phyloP scores from a whole-genome alignment of 2,888 invertebrate species.

The Microctonus brassicae region DNA sequence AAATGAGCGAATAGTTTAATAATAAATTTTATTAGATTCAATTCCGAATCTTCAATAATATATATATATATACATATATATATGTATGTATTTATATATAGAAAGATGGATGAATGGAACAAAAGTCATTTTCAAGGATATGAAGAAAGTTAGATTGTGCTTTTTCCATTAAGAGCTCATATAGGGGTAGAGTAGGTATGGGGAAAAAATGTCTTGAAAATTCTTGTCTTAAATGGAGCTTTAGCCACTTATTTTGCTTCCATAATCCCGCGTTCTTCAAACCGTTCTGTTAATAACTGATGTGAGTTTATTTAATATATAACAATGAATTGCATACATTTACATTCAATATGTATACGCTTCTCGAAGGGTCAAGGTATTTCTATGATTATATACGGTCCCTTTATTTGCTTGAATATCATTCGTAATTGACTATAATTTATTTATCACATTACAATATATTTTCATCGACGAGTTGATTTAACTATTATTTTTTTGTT shows the following conservation, averaged over 20 bases:
- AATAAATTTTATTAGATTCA: too few species aligned
- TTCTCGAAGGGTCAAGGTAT: neutral
- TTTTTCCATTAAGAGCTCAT: neutral
- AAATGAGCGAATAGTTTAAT: too few species aligned
- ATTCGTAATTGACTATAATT: neutral
- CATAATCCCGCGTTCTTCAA: neutral
- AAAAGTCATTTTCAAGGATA: neutral
- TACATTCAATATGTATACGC: neutral
- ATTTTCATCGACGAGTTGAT: neutral
- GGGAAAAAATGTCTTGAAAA: neutral
- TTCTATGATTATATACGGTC: neutral
- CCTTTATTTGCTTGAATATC: neutral
- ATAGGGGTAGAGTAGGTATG: neutral
- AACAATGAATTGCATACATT: neutral
- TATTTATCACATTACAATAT: neutral
- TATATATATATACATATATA: too few species aligned
- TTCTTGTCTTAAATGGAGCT: neutral
- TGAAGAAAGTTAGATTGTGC: neutral
- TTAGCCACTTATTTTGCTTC: neutral
- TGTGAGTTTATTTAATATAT: neutral
- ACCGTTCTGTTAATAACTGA: neutral
- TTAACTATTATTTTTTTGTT: neutral
- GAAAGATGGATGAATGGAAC: neutral
- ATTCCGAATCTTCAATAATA: too few species aligned
- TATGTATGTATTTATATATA: too few species aligned